Percentiles rank a stretch among this genome's conserved stretches.
Conservation (phyloP, 1,140 invertebrate genomes). For the Drosophila mojavensis region DNA sequence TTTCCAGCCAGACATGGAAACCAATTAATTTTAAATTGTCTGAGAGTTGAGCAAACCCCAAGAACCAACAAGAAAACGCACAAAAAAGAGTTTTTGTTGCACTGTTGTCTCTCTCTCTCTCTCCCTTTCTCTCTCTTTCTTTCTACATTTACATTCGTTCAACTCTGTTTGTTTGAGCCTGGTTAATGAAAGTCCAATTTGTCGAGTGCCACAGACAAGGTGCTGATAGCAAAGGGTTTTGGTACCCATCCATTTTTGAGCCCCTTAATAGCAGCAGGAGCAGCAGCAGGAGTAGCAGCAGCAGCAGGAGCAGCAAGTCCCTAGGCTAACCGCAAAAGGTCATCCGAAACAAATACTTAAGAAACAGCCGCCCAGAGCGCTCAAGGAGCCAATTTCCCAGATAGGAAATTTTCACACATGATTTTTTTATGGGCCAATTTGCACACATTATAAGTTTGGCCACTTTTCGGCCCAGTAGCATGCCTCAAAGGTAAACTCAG, state of each 20-base stretch:
- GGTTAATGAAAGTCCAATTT: slow-evolving; percentile 50
- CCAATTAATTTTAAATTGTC: slow-evolving; percentile 83
- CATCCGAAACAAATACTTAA: slow-evolving; percentile 26
- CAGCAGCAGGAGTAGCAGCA: slow-evolving; percentile 55
- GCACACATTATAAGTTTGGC: slow-evolving; percentile 74
- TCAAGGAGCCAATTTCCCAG: slow-evolving; percentile 5
- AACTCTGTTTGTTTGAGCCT: slow-evolving; percentile 39
- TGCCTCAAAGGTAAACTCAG: slow-evolving; percentile 39
- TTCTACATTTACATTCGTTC: slow-evolving; percentile 23
- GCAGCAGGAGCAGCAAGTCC: slow-evolving; percentile 27
- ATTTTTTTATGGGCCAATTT: slow-evolving; percentile 78
- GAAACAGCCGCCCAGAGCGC: slow-evolving; percentile 18
- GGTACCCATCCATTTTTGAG: slow-evolving; percentile 54
- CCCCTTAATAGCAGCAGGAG: slow-evolving; percentile 52
- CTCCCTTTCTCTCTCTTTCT: no score
- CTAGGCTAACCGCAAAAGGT: slow-evolving; percentile 36
- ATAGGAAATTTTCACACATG: slow-evolving; percentile 68
- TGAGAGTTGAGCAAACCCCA: slow-evolving; percentile 48
- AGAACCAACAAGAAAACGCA: slow-evolving; percentile 30
- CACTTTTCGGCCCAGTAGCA: slow-evolving; percentile 25
- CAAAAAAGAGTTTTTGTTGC: slow-evolving; percentile 27
- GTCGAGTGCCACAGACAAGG: slow-evolving; percentile 46
- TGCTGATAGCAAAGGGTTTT: slow-evolving; percentile 64
- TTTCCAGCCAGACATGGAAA: slow-evolving; percentile 65
- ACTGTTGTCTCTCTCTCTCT: neutral